Conservation (phyloP, 2,888 invertebrate species). For the Catocala nupta region DNA sequence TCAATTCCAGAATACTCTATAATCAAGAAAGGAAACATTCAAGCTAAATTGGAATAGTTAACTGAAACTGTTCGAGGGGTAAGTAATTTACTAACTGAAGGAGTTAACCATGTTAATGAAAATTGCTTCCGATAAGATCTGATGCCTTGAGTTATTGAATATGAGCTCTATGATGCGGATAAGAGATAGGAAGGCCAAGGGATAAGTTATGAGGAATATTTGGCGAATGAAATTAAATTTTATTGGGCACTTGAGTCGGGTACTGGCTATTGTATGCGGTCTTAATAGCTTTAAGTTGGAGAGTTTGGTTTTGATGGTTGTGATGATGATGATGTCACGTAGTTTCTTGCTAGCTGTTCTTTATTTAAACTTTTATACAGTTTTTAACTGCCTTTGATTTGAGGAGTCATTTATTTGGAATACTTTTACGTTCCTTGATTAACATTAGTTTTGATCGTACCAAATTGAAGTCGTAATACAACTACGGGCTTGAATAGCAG, state of each 20-base stretch:
- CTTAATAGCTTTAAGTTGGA: conserved; percentile 21
- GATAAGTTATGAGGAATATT: conserved; percentile 41
- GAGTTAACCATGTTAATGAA: conserved; percentile 64
- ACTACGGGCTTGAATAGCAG: too few relatives aligned
- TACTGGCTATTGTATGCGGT: conserved; percentile 25
- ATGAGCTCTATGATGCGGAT: conserved; percentile 43
- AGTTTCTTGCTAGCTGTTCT: neutral
- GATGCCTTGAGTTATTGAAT: conserved; percentile 58
- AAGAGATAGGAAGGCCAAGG: conserved; percentile 42
- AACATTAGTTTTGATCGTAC: too few relatives aligned
- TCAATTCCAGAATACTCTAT: conserved; percentile 55
- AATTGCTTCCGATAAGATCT: conserved; percentile 64
- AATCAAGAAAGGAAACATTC: conserved; percentile 67
- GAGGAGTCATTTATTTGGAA: too few relatives aligned
- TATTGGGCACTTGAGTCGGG: conserved; percentile 28
- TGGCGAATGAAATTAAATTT: conserved; percentile 41
- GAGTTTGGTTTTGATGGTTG: neutral
- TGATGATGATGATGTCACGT: conserved; percentile 3
- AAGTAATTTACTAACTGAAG: conserved; percentile 60
- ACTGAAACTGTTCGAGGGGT: conserved; percentile 52
- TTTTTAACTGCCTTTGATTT: too few relatives aligned
- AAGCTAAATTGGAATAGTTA: conserved; percentile 71
- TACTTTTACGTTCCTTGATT: too few relatives aligned
- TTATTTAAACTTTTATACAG: too few relatives aligned
- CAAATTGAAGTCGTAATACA: too few relatives aligned